Percentiles rank a stretch among this genome's conserved stretches.
Evolutionary conservation across 2,888 invertebrate species (phyloP).

Genomic region (Acheta domesticus): DNA sequence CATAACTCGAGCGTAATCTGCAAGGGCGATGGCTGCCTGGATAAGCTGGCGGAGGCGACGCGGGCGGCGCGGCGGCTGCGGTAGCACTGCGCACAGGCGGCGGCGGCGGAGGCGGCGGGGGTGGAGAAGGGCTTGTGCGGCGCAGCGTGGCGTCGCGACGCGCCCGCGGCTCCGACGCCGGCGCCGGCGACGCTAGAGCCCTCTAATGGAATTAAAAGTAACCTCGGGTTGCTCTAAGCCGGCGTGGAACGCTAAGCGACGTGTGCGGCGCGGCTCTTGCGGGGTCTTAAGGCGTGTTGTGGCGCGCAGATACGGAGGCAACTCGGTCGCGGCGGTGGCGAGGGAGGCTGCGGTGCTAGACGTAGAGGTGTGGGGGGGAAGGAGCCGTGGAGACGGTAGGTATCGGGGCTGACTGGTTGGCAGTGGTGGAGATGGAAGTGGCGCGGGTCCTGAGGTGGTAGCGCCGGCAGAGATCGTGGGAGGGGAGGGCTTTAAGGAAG

Average conservation of each 20-base stretch:
- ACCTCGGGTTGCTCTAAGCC: not conserved
- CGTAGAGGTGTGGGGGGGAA: not conserved
- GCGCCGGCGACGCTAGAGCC: not conserved
- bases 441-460: too few species aligned
- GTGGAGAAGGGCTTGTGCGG: not conserved
- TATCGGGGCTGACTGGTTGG: not conserved
- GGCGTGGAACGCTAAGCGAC: not conserved
- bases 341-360: too few species aligned
- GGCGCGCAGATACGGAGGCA: not conserved
- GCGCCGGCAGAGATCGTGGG: too few species aligned
- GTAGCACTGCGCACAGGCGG: not conserved
- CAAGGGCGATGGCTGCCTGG: constrained; percentile 9
- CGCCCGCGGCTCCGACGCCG: not conserved
- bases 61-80: not conserved
- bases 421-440: not conserved
- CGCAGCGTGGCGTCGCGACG: constrained; percentile 2
- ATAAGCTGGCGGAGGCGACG: constrained; percentile 5
- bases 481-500: too few species aligned
- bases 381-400: not conserved
- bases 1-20: constrained; percentile 10
- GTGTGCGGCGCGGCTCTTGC: not conserved
- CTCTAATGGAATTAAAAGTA: constrained; percentile 8
- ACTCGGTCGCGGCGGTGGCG: too few species aligned
- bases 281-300: not conserved
- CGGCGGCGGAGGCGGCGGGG: not conserved